These are phyloP conservation scores for Teleopsis dalmanni DNA, from an alignment of 1,140 invertebrate genomes.

Conservation along the genomic window DNA sequence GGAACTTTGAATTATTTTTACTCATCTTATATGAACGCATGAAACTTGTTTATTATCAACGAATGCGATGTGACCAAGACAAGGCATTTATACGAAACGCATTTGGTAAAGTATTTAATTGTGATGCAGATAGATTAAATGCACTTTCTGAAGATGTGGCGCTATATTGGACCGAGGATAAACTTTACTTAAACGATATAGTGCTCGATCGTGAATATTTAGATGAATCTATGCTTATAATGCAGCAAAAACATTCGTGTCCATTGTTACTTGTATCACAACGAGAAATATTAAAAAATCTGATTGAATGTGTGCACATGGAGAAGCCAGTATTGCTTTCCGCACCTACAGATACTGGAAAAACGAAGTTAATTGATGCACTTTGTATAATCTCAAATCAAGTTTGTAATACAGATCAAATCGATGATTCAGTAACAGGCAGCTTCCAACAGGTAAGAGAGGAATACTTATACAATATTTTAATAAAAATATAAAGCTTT, in stretches of 20 bases:
- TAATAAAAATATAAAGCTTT: not conserved
- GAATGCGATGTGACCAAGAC: slow-evolving; percentile 40
- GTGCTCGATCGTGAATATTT: slow-evolving; percentile 20
- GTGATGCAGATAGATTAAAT: slow-evolving; percentile 30
- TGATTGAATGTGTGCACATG: slow-evolving; percentile 37
- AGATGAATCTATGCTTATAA: not conserved
- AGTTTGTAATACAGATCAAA: slow-evolving; percentile 34
- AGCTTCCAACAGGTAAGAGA: slow-evolving; percentile 39
- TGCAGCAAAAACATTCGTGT: slow-evolving; percentile 15
- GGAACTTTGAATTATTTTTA: slow-evolving; percentile 27
- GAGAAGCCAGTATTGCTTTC: slow-evolving; percentile 38
- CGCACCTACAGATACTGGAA: slow-evolving; percentile 37
- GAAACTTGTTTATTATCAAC: slow-evolving; percentile 42
- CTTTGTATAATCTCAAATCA: slow-evolving; percentile 33
- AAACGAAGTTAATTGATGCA: slow-evolving; percentile 39
- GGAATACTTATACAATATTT: not conserved
- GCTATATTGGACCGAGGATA: slow-evolving; percentile 37
- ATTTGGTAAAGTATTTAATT: slow-evolving; percentile 30
- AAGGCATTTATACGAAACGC: slow-evolving; percentile 32
- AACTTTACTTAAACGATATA: slow-evolving; percentile 38
- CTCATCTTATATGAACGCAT: slow-evolving; percentile 37
- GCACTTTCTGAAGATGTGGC: slow-evolving; percentile 32
- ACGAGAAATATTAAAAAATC: slow-evolving; percentile 32
- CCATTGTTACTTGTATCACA: slow-evolving; percentile 31
- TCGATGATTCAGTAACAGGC: slow-evolving; percentile 42